Percentiles rank a stretch among this genome's conserved stretches.
phyloP scores from a whole-genome alignment of 2,888 invertebrate genomes.

The Euproctis similis region DNA sequence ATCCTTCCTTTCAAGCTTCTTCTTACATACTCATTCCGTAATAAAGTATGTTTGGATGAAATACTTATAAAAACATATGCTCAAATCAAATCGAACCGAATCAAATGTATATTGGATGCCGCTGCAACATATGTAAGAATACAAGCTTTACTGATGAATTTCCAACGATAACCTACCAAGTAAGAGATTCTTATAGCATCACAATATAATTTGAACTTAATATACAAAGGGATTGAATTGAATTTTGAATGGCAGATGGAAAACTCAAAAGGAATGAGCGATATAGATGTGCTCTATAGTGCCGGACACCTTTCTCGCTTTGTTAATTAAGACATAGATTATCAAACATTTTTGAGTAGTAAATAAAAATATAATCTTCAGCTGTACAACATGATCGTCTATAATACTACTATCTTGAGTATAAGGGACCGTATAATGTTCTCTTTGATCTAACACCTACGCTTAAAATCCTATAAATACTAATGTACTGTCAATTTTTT shows the following conservation, averaged over 20 bases:
- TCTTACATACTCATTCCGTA: slow-evolving; percentile 16
- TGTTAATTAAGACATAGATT: slow-evolving; percentile 76
- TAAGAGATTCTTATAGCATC: slow-evolving; percentile 12
- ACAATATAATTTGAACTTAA: slow-evolving; percentile 13
- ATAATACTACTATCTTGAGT: slow-evolving; percentile 64
- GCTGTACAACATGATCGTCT: slow-evolving; percentile 65
- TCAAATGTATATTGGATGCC: slow-evolving; percentile 65
- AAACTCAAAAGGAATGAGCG: slow-evolving; percentile 21
- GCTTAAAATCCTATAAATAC: slow-evolving; percentile 49
- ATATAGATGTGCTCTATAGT: slow-evolving; percentile 33
- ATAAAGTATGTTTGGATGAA: slow-evolving; percentile 25
- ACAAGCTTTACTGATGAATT: slow-evolving; percentile 48
- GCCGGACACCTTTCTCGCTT: slow-evolving; percentile 55
- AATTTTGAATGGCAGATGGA: slow-evolving; percentile 7
- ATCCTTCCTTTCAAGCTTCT: too few relatives aligned
- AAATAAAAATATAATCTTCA: slow-evolving; percentile 73
- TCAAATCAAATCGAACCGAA: slow-evolving; percentile 55
- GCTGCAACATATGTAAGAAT: slow-evolving; percentile 65
- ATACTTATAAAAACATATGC: slow-evolving; percentile 45
- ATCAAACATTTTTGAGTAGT: slow-evolving; percentile 72
- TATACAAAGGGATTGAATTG: slow-evolving; percentile 11
- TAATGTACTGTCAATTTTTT: slow-evolving; percentile 72
- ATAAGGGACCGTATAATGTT: slow-evolving; percentile 58
- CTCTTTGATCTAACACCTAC: slow-evolving; percentile 71
- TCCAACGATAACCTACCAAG: slow-evolving; percentile 25